Conservation (phyloP, 2,113 vertebrate species). For the Mus musculus region DNA sequence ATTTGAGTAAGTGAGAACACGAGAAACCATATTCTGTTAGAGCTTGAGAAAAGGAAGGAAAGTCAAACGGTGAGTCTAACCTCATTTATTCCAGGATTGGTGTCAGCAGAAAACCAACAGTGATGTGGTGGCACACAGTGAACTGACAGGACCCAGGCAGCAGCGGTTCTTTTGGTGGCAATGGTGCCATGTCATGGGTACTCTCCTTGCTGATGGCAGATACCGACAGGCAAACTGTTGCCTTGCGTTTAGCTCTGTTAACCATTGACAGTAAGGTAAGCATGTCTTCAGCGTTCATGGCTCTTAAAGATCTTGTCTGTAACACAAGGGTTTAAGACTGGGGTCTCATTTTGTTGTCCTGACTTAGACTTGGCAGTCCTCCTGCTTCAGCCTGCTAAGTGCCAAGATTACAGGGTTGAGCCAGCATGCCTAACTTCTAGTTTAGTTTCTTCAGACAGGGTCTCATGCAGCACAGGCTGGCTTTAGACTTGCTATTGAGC, state of each 20-base stretch:
- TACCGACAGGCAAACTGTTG: neutral
- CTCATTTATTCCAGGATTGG: neutral
- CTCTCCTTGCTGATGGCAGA: neutral
- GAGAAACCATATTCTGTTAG: neutral
- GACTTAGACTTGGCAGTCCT: neutral
- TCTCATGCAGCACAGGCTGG: neutral
- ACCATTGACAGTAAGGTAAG: neutral
- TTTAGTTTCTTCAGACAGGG: neutral
- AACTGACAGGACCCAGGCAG: neutral
- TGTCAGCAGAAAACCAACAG: neutral
- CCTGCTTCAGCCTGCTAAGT: neutral
- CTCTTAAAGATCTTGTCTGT: neutral
- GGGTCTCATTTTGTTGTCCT: neutral
- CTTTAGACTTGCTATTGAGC: neutral
- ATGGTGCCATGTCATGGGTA: neutral
- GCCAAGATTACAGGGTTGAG: neutral
- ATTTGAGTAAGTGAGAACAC: constrained; percentile 12
- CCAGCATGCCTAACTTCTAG: neutral
- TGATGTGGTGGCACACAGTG: neutral
- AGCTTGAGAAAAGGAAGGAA: neutral
- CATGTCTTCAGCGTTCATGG: neutral
- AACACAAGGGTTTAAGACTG: neutral
- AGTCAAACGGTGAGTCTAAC: neutral
- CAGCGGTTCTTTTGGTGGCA: neutral
- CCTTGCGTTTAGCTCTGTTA: constrained; percentile 2